These are phyloP conservation scores for Hippocampus kuda DNA, from an alignment of 2,797 vertebrate genomes.

Conservation along the genomic window DNA sequence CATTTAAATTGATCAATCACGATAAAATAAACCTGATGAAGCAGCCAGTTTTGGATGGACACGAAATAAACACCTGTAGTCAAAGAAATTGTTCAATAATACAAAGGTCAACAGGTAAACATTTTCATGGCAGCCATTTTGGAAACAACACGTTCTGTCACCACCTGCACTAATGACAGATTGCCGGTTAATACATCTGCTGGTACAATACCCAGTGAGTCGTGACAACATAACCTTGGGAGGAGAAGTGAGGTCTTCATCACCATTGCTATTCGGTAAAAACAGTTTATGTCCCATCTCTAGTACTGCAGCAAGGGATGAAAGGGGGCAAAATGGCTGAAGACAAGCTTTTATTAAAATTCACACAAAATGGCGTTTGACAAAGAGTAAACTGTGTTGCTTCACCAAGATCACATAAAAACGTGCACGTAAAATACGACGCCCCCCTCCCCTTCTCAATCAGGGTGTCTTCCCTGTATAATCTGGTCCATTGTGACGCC, in stretches of 20 bases:
- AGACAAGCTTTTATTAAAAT: slow-evolving; percentile 27
- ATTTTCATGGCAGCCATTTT: background rate
- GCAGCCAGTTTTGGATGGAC: too few species aligned
- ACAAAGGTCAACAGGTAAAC: background rate
- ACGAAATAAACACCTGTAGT: background rate
- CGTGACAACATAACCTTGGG: background rate
- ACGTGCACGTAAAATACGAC: background rate
- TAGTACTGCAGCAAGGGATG: background rate
- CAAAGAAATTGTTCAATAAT: background rate
- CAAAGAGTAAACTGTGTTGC: slow-evolving; percentile 36
- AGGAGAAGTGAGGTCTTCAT: background rate
- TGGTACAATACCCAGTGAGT: background rate
- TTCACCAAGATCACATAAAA: background rate
- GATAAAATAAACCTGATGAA: background rate
- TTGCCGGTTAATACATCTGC: background rate
- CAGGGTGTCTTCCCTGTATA: background rate
- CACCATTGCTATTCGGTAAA: background rate
- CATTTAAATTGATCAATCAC: too few species aligned
- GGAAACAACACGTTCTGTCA: background rate
- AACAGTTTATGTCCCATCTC: background rate
- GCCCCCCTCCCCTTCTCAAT: too few species aligned
- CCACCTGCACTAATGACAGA: background rate
- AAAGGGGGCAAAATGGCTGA: slow-evolving; percentile 59
- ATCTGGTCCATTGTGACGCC: background rate
- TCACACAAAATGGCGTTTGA: slow-evolving; percentile 70